Percentiles rank a stretch among this genome's conserved stretches.
phyloP scores from a whole-genome alignment of 2,113 vertebrate species.

The Takifugu flavidus region DNA sequence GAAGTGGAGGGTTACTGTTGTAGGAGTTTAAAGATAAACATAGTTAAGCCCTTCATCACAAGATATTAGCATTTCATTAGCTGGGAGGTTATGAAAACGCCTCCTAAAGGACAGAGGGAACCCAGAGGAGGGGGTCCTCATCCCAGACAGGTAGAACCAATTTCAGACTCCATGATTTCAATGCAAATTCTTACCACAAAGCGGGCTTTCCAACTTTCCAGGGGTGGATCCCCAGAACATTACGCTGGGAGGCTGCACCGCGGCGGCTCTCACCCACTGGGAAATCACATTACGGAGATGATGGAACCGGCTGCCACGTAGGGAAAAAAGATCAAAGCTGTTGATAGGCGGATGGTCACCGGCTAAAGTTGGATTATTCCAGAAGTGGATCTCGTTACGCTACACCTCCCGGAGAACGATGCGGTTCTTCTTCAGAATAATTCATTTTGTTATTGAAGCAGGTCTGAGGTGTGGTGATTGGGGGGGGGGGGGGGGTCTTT shows the following conservation, averaged over 20 bases:
- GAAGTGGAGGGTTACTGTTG: slow-evolving; percentile 12
- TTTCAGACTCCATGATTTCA: slow-evolving; percentile 76
- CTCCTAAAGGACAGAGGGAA: slow-evolving; percentile 54
- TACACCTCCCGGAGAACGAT: slow-evolving; percentile 47
- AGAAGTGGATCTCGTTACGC: slow-evolving; percentile 58
- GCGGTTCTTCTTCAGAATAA: slow-evolving; percentile 51
- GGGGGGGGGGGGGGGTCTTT: slow-evolving; percentile 30
- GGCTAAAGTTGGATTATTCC: slow-evolving; percentile 59
- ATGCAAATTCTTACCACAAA: slow-evolving; percentile 73
- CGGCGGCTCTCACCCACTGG: slow-evolving; percentile 54
- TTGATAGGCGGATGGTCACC: slow-evolving; percentile 56
- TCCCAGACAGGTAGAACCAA: slow-evolving; percentile 74
- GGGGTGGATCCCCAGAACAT: slow-evolving; percentile 58
- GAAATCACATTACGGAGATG: slow-evolving; percentile 68
- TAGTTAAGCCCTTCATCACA: slow-evolving; percentile 35
- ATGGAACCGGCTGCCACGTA: slow-evolving; percentile 65
- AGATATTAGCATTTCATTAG: slow-evolving; percentile 63
- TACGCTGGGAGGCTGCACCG: slow-evolving; percentile 52
- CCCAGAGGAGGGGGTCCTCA: slow-evolving; percentile 65
- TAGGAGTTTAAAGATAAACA: slow-evolving; percentile 40
- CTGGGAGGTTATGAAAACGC: slow-evolving; percentile 61
- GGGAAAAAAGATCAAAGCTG: slow-evolving; percentile 64
- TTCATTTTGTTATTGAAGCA: slow-evolving; percentile 60
- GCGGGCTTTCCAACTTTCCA: slow-evolving; percentile 52
- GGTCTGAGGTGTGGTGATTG: slow-evolving; percentile 39